Percentiles rank a stretch among this genome's conserved stretches.
phyloP scores from a whole-genome alignment of 1,140 invertebrate genomes.

The Drosophila tani region DNA sequence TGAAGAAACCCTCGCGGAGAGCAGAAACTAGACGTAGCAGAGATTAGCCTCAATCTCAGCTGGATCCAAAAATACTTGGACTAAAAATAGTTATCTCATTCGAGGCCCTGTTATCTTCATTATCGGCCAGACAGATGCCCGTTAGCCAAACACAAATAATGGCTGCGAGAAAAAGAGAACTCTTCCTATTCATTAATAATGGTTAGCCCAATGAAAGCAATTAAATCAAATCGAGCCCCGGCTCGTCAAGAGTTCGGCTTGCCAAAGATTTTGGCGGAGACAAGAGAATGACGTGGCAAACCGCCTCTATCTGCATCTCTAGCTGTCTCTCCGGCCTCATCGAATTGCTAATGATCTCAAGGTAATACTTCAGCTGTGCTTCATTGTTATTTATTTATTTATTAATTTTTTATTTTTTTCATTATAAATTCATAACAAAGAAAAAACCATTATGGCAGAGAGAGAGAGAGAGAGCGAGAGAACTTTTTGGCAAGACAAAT shows the following conservation, averaged over 20 bases:
- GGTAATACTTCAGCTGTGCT: conserved; percentile 49
- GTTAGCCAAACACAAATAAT: conserved; percentile 21
- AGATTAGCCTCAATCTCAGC: conserved; percentile 17
- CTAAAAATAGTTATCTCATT: conserved; percentile 40
- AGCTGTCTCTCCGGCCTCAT: conserved; percentile 33
- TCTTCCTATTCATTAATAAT: conserved; percentile 51
- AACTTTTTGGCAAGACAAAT: conserved; percentile 46
- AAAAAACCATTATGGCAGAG: conserved; percentile 10
- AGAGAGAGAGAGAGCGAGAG: conserved; percentile 7
- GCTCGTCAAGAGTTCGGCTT: conserved; percentile 14
- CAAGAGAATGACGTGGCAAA: conserved; percentile 17
- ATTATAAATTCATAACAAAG: conserved; percentile 52
- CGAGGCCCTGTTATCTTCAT: conserved; percentile 30
- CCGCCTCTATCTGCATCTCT: conserved; percentile 25
- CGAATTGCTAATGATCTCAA: conserved; percentile 54
- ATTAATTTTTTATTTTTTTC: conserved; percentile 33
- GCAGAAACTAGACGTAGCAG: not conserved
- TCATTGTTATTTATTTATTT: conserved; percentile 55
- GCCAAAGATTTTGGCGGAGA: conserved; percentile 26
- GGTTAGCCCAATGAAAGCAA: conserved; percentile 74
- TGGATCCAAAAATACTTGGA: conserved; percentile 24
- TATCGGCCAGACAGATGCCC: conserved; percentile 37
- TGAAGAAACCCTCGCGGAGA: conserved; percentile 1
- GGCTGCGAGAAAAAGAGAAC: conserved; percentile 13
- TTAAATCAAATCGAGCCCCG: conserved; percentile 59